A percentile compares a stretch with the other conserved stretches of the same genome.
phyloP scores from a whole-genome alignment of 1,140 invertebrate genomes.

The Phocides pigmalion region DNA sequence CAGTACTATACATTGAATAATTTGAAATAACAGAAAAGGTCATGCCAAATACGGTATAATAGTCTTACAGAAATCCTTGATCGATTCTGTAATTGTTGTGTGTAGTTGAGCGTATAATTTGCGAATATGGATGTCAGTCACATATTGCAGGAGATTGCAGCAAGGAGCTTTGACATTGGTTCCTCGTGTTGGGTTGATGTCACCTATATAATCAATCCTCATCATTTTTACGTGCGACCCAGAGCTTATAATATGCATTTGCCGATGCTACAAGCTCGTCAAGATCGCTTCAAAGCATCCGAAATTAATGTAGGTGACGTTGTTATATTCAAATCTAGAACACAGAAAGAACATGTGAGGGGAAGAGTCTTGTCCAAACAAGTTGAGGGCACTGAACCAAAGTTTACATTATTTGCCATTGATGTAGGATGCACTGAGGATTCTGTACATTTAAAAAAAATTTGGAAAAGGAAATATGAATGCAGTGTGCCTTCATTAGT shows the following conservation, averaged over 20 bases:
- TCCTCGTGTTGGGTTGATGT: slow-evolving; percentile 41
- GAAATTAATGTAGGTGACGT: slow-evolving; percentile 21
- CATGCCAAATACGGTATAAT: no score
- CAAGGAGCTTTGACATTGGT: slow-evolving; percentile 30
- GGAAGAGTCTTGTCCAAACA: slow-evolving; percentile 34
- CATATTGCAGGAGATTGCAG: background rate
- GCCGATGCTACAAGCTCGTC: slow-evolving; percentile 9
- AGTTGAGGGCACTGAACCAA: background rate
- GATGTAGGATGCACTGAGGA: slow-evolving; percentile 40
- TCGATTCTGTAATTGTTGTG: no score
- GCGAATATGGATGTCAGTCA: background rate
- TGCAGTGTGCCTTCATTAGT: slow-evolving; percentile 29
- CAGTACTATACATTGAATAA: no score
- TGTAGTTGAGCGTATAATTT: no score
- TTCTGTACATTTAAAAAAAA: slow-evolving; percentile 17
- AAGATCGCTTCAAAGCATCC: background rate
- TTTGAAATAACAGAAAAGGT: no score
- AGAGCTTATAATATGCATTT: slow-evolving; percentile 29
- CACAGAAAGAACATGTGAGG: slow-evolving; percentile 25
- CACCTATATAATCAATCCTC: slow-evolving; percentile 44
- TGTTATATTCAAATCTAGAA: slow-evolving; percentile 41
- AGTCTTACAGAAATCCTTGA: no score
- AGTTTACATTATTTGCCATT: slow-evolving; percentile 38
- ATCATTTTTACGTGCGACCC: slow-evolving; percentile 45
- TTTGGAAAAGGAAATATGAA: slow-evolving; percentile 12